Base-by-base conservation (phyloP, 2,797 vertebrate species). In the Huso huso region DNA sequence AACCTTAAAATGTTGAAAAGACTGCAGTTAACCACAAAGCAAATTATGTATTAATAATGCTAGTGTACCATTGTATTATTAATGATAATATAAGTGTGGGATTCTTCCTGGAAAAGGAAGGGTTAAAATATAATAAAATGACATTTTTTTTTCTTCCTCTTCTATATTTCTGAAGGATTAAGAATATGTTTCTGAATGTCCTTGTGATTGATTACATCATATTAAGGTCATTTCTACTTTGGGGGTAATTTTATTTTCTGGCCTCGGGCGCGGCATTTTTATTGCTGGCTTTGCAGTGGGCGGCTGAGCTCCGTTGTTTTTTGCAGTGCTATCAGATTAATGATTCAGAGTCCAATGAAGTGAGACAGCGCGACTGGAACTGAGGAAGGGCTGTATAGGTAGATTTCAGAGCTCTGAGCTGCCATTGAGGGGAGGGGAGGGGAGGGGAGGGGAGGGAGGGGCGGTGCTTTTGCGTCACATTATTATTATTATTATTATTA, bases 171-270 rank as follows among this genome's bases (percentile, higher is more conserved):
- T 76, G 72, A 79, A 78, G 85, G 84, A 87, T 84, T 85, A 86
- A 85, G 82, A 85, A 80, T 83, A 77, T 81, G 83, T 83, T 84
- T 81, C 79, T 69, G 79, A 71, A 78, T 85, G 82, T 84, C 84
- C 81, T 83, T 68, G 78, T 79, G 83, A 87, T 88, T 86, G 87
- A 89, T 82, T 83, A 88, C 80, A 80, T 87, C 87, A 85, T 85
- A 87, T 87, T 86, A 79, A 74, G 85, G 85, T 89, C 80, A 81
- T 84, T 86, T 85, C 73, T 82, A 75, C 83, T 78, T 84, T 74
- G 80, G 82, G 23, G 79, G 79, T 90, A 78, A 86, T 84, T 85
- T 89, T 84, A 84, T 77, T 77, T 78, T 67, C n/a, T 77, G 78
- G 84, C 87, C 80, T 68, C 49, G 68, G 86, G 87, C 69, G 1